Conservation (phyloP, 2,797 vertebrate genomes). For the Synaphobranchus kaupii region DNA sequence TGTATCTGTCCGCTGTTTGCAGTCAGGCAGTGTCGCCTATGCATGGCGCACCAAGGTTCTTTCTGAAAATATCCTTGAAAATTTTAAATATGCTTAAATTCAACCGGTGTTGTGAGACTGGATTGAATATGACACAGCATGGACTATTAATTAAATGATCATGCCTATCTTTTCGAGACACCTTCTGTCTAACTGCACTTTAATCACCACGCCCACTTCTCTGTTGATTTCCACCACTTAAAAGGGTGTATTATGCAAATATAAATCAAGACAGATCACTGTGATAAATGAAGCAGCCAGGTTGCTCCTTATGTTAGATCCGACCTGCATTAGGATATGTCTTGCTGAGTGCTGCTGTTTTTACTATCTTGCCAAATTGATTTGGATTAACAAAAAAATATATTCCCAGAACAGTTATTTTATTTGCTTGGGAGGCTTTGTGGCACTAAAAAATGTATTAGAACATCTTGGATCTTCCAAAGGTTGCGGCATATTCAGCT, state of each 20-base stretch:
- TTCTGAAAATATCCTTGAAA: not conserved
- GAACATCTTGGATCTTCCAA: not conserved
- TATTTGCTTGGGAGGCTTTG: not conserved
- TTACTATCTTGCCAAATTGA: not conserved
- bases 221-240: not conserved
- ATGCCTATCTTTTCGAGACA: not conserved
- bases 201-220: not conserved
- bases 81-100: not conserved
- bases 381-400: not conserved
- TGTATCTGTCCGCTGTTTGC: not conserved
- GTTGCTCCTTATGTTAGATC: not conserved
- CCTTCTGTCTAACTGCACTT: not conserved
- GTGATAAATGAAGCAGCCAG: not conserved
- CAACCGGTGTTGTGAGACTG: not conserved
- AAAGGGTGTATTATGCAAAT: not conserved
- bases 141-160: not conserved
- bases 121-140: not conserved
- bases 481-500: not conserved
- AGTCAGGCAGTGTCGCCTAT: not conserved
- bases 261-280: not conserved
- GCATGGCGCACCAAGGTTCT: not conserved
- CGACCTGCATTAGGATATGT: not conserved
- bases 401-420: not conserved
- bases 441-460: not conserved
- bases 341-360: not conserved